Evolutionary conservation across 2,113 vertebrate species (phyloP).

Genomic region (Fregetta grallaria): DNA sequence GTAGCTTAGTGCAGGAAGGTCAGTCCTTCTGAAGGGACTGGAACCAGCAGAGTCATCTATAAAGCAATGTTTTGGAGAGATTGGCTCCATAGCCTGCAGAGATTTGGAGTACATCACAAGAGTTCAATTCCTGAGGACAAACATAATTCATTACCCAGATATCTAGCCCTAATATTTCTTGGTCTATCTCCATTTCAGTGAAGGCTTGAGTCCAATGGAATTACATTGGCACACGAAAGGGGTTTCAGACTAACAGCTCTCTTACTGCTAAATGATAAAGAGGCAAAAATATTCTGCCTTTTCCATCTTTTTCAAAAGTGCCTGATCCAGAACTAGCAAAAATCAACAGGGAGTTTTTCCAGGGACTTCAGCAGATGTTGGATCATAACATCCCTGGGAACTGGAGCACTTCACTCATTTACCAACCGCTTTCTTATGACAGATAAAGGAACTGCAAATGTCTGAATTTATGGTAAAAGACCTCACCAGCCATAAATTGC

Average conservation of each 20-base stretch:
- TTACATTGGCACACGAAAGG: not conserved
- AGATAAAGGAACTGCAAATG: slow-evolving; percentile 18
- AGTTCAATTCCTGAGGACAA: not conserved
- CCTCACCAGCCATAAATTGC: slow-evolving; percentile 30
- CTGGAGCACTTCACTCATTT: slow-evolving; percentile 7
- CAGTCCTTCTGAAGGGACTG: not conserved
- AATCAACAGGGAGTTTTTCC: not conserved
- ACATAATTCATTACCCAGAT: not conserved
- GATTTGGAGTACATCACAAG: not conserved
- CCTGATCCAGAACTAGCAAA: not conserved
- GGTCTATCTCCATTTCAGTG: not conserved
- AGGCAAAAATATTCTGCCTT: not conserved
- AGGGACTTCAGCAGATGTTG: slow-evolving; percentile 1
- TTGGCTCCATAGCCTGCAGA: not conserved
- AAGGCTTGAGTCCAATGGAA: not conserved
- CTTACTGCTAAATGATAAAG: not conserved
- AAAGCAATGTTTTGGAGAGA: not conserved
- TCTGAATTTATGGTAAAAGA: slow-evolving; percentile 1
- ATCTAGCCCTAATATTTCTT: not conserved
- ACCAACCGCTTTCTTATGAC: not conserved
- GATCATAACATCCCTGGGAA: slow-evolving; percentile 10
- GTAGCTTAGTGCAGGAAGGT: not conserved
- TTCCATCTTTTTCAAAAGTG: not conserved
- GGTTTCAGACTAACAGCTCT: not conserved
- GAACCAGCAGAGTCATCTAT: not conserved